Percentiles rank a stretch among this genome's conserved stretches.
Conservation (phyloP, 2,797 vertebrate genomes). For the Lacerta viridis region DNA sequence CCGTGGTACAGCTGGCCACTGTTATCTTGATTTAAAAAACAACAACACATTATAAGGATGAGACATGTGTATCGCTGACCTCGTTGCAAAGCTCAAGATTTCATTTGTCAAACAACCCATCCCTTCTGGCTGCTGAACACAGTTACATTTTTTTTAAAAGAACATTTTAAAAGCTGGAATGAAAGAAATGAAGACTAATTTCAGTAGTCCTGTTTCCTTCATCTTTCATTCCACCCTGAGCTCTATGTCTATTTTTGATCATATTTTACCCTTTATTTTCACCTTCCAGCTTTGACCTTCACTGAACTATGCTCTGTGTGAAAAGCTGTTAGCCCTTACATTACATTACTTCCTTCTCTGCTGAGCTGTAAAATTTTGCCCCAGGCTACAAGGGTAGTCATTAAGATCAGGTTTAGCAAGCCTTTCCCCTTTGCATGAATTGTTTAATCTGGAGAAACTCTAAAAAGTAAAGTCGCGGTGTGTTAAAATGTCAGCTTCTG, state of each 20-base stretch:
- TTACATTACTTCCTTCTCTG: slow-evolving; percentile 57
- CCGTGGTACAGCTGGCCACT: not conserved
- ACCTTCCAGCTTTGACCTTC: slow-evolving; percentile 22
- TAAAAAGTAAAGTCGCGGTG: slow-evolving; percentile 17
- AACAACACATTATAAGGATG: not conserved
- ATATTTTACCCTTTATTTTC: slow-evolving; percentile 53
- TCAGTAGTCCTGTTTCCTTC: slow-evolving; percentile 36
- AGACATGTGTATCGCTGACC: not conserved
- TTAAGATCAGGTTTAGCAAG: slow-evolving; percentile 34
- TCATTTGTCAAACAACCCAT: not conserved
- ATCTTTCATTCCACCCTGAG: slow-evolving; percentile 27
- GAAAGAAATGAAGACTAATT: slow-evolving; percentile 24
- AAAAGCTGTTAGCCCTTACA: slow-evolving; percentile 41
- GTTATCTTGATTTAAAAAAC: slow-evolving; percentile 6
- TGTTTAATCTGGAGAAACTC: slow-evolving; percentile 26
- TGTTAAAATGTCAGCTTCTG: slow-evolving; percentile 32
- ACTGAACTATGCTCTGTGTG: slow-evolving; percentile 29
- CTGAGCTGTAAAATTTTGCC: slow-evolving; percentile 42
- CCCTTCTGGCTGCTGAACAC: not conserved
- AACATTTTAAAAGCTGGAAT: slow-evolving; percentile 52
- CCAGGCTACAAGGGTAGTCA: slow-evolving; percentile 18
- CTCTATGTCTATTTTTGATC: slow-evolving; percentile 50
- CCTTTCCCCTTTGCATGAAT: slow-evolving; percentile 32
- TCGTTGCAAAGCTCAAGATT: not conserved
- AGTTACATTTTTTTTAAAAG: slow-evolving; percentile 7